phyloP scores from a whole-genome alignment of 2,888 invertebrate species.

The Acanthosepion pharaonis region DNA sequence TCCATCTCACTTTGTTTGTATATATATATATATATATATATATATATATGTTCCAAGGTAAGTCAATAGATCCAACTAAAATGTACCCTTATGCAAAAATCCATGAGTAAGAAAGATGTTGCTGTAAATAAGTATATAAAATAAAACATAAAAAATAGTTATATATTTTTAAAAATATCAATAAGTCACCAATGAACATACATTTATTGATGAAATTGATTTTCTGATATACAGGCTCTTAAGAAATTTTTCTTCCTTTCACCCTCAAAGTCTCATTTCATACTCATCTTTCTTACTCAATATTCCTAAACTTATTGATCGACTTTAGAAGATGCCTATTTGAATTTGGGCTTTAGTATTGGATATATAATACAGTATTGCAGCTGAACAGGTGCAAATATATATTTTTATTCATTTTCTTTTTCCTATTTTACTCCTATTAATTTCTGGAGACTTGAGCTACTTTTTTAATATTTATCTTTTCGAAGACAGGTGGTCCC shows the following conservation, averaged over 20 bases:
- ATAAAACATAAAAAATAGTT: neutral
- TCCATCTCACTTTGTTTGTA: too few relatives aligned
- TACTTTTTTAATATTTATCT: neutral
- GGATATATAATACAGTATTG: neutral
- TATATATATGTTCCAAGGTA: too few relatives aligned
- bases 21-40: too few relatives aligned
- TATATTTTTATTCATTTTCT: neutral
- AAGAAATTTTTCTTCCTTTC: too few relatives aligned
- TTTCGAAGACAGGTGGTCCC: neutral
- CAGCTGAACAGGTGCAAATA: neutral
- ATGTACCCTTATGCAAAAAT: neutral
- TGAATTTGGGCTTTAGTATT: too few relatives aligned
- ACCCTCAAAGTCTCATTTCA: too few relatives aligned
- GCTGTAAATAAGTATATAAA: neutral
- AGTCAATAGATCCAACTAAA: too few relatives aligned
- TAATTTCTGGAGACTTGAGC: neutral
- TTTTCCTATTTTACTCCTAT: neutral
- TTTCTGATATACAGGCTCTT: neutral
- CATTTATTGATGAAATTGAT: neutral
- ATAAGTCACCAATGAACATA: neutral
- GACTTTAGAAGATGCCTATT: neutral
- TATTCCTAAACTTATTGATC: neutral
- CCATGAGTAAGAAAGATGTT: neutral
- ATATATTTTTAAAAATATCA: neutral
- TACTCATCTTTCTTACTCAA: neutral